Conservation (phyloP, 2,113 vertebrate genomes). For the Dendropsophus ebraccatus region DNA sequence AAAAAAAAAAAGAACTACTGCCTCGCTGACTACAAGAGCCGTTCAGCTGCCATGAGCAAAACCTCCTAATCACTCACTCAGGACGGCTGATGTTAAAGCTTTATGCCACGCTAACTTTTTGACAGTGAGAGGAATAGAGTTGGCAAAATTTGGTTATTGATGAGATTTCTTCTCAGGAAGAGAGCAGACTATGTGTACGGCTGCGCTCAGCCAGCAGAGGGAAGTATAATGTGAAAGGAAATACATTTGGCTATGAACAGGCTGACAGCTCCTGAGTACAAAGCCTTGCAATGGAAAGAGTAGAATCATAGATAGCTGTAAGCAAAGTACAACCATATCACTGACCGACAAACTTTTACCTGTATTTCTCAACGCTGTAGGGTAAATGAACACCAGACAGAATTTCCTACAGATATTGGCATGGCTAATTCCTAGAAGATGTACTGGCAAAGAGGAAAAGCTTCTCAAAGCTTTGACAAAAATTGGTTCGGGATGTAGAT, state of each 20-base stretch:
- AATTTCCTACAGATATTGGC: no score
- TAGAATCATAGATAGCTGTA: background rate
- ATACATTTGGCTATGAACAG: background rate
- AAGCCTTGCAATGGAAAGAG: background rate
- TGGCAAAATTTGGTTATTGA: slow-evolving; percentile 46
- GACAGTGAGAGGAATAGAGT: slow-evolving; percentile 22
- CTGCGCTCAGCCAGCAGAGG: slow-evolving; percentile 38
- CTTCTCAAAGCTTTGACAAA: no score
- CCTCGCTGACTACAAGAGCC: slow-evolving; percentile 14
- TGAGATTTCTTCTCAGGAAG: slow-evolving; percentile 2
- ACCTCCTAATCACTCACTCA: slow-evolving; percentile 46
- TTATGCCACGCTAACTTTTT: slow-evolving; percentile 30
- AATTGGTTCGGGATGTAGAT: no score
- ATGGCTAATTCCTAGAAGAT: no score
- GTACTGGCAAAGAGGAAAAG: no score
- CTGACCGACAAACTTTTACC: background rate
- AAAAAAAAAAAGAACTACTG: slow-evolving; percentile 5
- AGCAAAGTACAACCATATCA: background rate
- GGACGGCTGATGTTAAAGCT: slow-evolving; percentile 40
- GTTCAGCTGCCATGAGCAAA: slow-evolving; percentile 35
- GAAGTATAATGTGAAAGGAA: slow-evolving; percentile 17
- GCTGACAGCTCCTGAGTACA: background rate
- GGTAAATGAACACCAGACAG: no score
- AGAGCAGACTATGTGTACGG: background rate
- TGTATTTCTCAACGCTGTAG: background rate